These are phyloP conservation scores for Psylliodes chrysocephalus DNA, from an alignment of 2,888 invertebrate genomes.

Conservation along the genomic window DNA sequence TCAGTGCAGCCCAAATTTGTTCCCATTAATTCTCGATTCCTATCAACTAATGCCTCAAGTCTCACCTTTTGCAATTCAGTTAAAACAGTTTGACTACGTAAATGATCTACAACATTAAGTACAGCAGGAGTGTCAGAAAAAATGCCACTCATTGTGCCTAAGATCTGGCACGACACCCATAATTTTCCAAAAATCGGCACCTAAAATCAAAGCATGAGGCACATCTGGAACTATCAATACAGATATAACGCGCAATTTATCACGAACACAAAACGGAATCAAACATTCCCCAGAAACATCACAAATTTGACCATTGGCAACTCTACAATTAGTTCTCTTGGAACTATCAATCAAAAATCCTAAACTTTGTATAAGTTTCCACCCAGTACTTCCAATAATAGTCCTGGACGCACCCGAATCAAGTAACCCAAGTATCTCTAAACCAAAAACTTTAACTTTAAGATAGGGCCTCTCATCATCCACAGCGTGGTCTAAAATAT, in stretches of 20 bases:
- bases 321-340: slow-evolving; percentile 5
- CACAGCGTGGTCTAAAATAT: slow-evolving; percentile 33
- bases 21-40: slow-evolving; percentile 37
- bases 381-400: slow-evolving; percentile 27
- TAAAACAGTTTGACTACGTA: not conserved
- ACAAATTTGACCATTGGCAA: slow-evolving; percentile 31
- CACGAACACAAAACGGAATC: slow-evolving; percentile 22
- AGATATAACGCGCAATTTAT: slow-evolving; percentile 13
- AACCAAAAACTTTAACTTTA: slow-evolving; percentile 19
- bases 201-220: no score
- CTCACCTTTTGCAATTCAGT: no score
- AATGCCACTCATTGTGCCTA: no score
- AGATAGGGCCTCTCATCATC: no score
- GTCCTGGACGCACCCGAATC: slow-evolving; percentile 34
- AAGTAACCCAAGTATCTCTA: slow-evolving; percentile 20
- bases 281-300: slow-evolving; percentile 19
- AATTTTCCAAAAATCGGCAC: no score
- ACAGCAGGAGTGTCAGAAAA: not conserved
- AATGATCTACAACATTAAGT: not conserved
- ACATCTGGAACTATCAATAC: slow-evolving; percentile 24
- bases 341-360: slow-evolving; percentile 16
- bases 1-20: slow-evolving; percentile 25
- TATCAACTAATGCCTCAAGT: slow-evolving; percentile 16
- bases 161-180: no score
- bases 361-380: slow-evolving; percentile 14